These are phyloP conservation scores for Sebastes steindachneri DNA, from an alignment of 2,797 vertebrate genomes.

Conservation along the genomic window DNA sequence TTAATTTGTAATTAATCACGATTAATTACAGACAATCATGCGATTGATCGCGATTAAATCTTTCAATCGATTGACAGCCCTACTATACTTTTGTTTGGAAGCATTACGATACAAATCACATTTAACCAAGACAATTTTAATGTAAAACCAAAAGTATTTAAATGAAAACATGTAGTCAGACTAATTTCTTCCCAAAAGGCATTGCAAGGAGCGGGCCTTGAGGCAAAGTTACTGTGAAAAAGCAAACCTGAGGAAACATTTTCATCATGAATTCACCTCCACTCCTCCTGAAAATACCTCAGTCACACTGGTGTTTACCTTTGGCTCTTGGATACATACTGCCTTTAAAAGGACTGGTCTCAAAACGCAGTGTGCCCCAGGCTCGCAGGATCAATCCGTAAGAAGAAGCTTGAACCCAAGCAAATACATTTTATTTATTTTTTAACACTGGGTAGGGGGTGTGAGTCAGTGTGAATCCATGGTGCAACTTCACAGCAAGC, in stretches of 20 bases:
- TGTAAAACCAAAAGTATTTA: neutral
- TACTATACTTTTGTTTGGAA: neutral
- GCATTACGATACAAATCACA: neutral
- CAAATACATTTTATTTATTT: constrained; percentile 21
- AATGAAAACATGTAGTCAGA: neutral
- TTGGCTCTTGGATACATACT: constrained; percentile 21
- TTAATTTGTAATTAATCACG: no score
- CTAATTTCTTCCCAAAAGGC: neutral
- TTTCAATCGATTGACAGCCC: no score
- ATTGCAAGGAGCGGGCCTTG: neutral
- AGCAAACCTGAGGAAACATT: neutral
- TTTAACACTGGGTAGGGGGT: constrained; percentile 29
- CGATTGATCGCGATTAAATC: no score
- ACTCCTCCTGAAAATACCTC: constrained; percentile 17
- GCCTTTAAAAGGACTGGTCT: constrained; percentile 37
- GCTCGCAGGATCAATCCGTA: constrained; percentile 28
- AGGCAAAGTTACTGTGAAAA: constrained; percentile 4
- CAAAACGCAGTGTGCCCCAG: constrained; percentile 30
- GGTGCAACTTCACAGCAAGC: constrained; percentile 20
- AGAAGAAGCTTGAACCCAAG: constrained; percentile 41
- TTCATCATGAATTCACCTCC: constrained; percentile 19
- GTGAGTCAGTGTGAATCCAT: constrained; percentile 31
- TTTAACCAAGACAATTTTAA: neutral
- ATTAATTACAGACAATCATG: no score
- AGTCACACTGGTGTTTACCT: constrained; percentile 40